Evolutionary conservation across 2,888 invertebrate species (phyloP), one percentile per base, ranked within the genome.

Genomic region (Halictus quadricinctus): DNA sequence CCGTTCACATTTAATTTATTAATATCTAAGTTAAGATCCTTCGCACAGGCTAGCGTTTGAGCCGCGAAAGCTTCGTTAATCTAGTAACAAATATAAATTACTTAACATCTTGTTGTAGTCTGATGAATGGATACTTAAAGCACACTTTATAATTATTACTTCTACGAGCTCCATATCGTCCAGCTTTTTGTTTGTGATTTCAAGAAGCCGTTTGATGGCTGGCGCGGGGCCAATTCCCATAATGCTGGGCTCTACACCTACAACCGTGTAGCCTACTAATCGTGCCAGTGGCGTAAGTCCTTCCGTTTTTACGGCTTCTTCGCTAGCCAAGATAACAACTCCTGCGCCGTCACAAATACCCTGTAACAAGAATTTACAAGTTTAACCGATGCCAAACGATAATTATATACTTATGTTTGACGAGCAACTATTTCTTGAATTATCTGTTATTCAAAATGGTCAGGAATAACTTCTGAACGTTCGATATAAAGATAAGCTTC

Each of bases 11-110:
- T 99, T 90, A 99, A 95, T 94, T 98, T 99, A 88, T 97, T 96
- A 84, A 97, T 95, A 94, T 99, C 98, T 84, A 99, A 95, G 87
- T 97, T 97, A 74, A 99, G 95, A 76, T 98, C 98, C 93, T 98
- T 98, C 74, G 97, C 97, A 91, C 99, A 99, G 0, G 99, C 97
- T 79, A 99, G 95, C 4, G 98, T 97, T 95, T 99, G 99, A 0
- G 99, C 97, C 72, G 97, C 98, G 95, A 99, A 99, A 0, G 99
- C 99, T 95, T 99, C 99, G 95, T 99, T 99, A 90, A 99, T 98
- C 98, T 99, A 93, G 10, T 29, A n/a, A 75, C 58, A 72, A 46
- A 69, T 25, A 43, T 15, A 72, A 66, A 36, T 43, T 46, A 10
- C 66, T 29, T 58, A 54, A 12, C n/a, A 36, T n/a, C 36, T 3